phyloP scores from a whole-genome alignment of 2,113 vertebrate genomes.

The Jacana jacana region DNA sequence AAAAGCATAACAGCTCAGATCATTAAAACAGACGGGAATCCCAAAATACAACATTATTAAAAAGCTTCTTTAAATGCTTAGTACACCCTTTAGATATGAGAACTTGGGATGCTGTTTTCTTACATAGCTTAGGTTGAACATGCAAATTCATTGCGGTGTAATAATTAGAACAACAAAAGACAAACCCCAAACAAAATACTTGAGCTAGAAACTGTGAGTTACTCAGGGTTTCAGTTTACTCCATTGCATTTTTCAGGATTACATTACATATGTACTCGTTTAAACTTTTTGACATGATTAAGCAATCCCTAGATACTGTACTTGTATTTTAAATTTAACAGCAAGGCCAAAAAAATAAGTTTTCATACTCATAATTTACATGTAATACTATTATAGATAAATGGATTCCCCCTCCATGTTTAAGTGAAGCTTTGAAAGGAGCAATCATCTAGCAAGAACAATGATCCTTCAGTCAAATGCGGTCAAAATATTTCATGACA shows the following conservation, averaged over 20 bases:
- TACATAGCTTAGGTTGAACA: conserved; percentile 69
- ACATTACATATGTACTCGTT: conserved; percentile 71
- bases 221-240: conserved; percentile 61
- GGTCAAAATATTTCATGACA: conserved; percentile 76
- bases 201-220: conserved; percentile 61
- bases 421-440: conserved; percentile 73
- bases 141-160: conserved; percentile 68
- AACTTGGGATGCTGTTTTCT: conserved; percentile 74
- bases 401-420: conserved; percentile 71
- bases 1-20: conserved; percentile 86
- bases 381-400: conserved; percentile 66
- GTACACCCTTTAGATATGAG: conserved; percentile 75
- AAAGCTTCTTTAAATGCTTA: conserved; percentile 80
- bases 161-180: conserved; percentile 69
- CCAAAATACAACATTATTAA: conserved; percentile 80
- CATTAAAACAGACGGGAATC: conserved; percentile 82
- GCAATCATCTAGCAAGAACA: conserved; percentile 70
- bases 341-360: conserved; percentile 73
- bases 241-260: conserved; percentile 66
- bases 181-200: conserved; percentile 69
- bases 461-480: conserved; percentile 70
- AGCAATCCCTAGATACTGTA: conserved; percentile 71
- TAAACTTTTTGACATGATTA: conserved; percentile 77
- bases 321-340: conserved; percentile 71
- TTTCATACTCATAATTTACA: conserved; percentile 71